Evolutionary conservation across 1,140 invertebrate species (phyloP).

Genomic region (Danaus melanippus): DNA sequence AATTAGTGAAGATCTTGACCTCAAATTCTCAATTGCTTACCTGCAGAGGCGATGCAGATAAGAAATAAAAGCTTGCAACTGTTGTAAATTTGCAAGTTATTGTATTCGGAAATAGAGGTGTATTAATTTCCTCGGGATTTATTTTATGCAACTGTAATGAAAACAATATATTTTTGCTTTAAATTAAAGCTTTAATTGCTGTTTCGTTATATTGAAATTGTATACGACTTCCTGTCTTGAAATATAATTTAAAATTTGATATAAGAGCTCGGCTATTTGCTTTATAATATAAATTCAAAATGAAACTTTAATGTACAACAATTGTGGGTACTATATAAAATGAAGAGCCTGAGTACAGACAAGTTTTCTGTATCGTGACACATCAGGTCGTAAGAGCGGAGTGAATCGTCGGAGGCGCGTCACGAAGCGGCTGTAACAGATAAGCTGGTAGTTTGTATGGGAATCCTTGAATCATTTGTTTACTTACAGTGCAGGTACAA

Average conservation of each 20-base stretch:
- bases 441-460: slow-evolving; percentile 60
- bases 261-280: too few relatives aligned
- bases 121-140: too few relatives aligned
- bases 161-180: too few relatives aligned
- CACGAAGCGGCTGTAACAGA: slow-evolving; percentile 59
- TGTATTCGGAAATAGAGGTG: slow-evolving; percentile 14
- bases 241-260: too few relatives aligned
- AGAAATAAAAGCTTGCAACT: slow-evolving; percentile 15
- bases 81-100: slow-evolving; percentile 20
- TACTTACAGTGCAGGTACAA: slow-evolving; percentile 29
- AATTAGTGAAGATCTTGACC: slow-evolving; percentile 20
- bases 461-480: slow-evolving; percentile 50
- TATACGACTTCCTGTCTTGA: too few relatives aligned
- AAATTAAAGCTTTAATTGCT: too few relatives aligned
- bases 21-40: slow-evolving; percentile 17
- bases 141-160: too few relatives aligned
- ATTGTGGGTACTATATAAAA: slow-evolving; percentile 3
- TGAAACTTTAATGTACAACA: too few relatives aligned
- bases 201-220: too few relatives aligned
- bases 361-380: slow-evolving; percentile 8
- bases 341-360: slow-evolving; percentile 4
- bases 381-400: slow-evolving; percentile 21
- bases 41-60: slow-evolving; percentile 14
- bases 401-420: slow-evolving; percentile 44
- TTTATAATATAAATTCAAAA: too few relatives aligned